Evolutionary conservation across 2,888 invertebrate species (phyloP), one percentile per base, ranked within the genome.

Genomic region (Actias luna): DNA sequence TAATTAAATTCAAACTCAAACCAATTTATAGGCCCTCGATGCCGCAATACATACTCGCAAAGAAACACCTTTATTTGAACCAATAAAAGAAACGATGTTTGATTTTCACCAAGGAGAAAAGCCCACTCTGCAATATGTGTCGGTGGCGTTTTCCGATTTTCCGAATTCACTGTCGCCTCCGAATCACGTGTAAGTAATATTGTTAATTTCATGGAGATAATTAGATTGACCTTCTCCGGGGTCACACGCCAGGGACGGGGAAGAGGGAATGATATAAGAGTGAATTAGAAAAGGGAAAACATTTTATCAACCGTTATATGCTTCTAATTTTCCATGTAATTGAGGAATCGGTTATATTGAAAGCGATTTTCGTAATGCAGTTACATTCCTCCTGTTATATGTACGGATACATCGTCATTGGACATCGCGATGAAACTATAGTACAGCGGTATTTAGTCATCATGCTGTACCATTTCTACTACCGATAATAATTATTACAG

Each of bases 161-260:
- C 46, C 46, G 10, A 55, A 55, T 16, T 8, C n/a, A 55, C 29
- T 16, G 55, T 29, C 29, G 16, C 55, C n/a, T n/a, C 29, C 29
- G 29, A 55, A 42, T 62, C 57, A n/a, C 58, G 46, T 33, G 57
- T 58, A 62, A 31, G 36, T 61, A 61, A 59, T 14, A 42, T 39
- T 39, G 31, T 63, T 60, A 63, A 63, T 63, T 36, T 52, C 52
- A 60, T 55, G 39, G 36, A 60, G 63, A 59, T 63, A 63, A 63
- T 63, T 55, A 60, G 31, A 63, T 52, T 39, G 55, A 39, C 39
- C 55, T 55, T 25, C 31, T 42, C 33, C n/a, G 39, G 52, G 29
- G 59, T 29, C 39, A 50, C 35, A 27, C 25, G 5, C 18, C 29
- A 18, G 33, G 25, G 14, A 33, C 5, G 50, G 10, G 46, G 16